phyloP scores from a whole-genome alignment of 1,140 invertebrate species.

The honey bee (Apis mellifera) region Amel_HAv3.1 CM009939.2:5403501-5404000 shows the following conservation, averaged over 20 bases:
- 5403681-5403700: neutral
- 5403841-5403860: slow-evolving; percentile 17
- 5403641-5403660: neutral
- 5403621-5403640: neutral
- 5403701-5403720: neutral
- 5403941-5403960: neutral
- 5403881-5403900: slow-evolving; percentile 53
- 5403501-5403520: no score
- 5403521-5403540: neutral
- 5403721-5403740: neutral
- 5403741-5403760: neutral
- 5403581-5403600: neutral
- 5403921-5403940: neutral
- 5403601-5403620: neutral
- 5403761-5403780: neutral
- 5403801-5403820: neutral
- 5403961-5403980: neutral
- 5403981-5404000: slow-evolving; percentile 33
- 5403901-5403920: slow-evolving; percentile 18
- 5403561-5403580: neutral
- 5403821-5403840: neutral
- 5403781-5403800: neutral
- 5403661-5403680: neutral
- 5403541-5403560: no score
- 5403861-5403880: slow-evolving; percentile 49